These are phyloP conservation scores for Drosophila niveifrons DNA, from an alignment of 2,888 invertebrate species.

Conservation along the genomic window DNA sequence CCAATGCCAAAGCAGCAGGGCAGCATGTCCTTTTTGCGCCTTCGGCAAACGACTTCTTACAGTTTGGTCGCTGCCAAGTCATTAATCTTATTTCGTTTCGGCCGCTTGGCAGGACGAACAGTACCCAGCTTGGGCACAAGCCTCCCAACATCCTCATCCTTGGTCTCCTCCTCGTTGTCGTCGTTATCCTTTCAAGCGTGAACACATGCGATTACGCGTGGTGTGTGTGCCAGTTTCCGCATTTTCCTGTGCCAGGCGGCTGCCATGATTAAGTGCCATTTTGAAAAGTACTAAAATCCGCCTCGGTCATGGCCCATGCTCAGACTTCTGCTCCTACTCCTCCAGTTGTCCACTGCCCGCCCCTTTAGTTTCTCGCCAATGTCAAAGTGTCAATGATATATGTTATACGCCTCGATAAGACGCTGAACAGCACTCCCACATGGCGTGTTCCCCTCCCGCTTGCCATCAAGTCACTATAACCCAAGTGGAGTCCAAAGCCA, in stretches of 20 bases:
- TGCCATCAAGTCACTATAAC: not conserved
- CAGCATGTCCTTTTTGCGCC: conserved; percentile 55
- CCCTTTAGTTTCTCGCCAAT: conserved; percentile 49
- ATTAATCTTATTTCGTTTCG: conserved; percentile 84
- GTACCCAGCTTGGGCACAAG: conserved; percentile 25
- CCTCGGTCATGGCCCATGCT: conserved; percentile 74
- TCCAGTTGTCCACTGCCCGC: not conserved
- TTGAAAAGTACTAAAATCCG: conserved; percentile 85
- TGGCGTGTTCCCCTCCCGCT: not conserved
- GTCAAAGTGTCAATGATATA: conserved; percentile 84
- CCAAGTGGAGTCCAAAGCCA: conserved; percentile 1
- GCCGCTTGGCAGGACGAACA: conserved; percentile 51
- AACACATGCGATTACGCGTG: conserved; percentile 85
- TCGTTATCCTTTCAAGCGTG: conserved; percentile 84
- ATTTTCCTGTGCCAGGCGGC: conserved; percentile 81
- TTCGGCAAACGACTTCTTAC: conserved; percentile 22
- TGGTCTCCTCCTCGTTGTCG: conserved; percentile 20
- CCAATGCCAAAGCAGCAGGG: conserved; percentile 70
- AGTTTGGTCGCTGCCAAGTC: conserved; percentile 73
- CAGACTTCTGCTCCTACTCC: conserved; percentile 26
- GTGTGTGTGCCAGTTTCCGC: conserved; percentile 83
- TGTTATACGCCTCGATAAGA: conserved; percentile 81
- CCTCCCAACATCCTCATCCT: conserved; percentile 20
- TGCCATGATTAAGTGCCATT: conserved; percentile 85
- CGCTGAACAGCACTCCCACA: conserved; percentile 45